These are phyloP conservation scores for Synaphobranchus kaupii DNA, from an alignment of 2,797 vertebrate species.

Conservation along the genomic window DNA sequence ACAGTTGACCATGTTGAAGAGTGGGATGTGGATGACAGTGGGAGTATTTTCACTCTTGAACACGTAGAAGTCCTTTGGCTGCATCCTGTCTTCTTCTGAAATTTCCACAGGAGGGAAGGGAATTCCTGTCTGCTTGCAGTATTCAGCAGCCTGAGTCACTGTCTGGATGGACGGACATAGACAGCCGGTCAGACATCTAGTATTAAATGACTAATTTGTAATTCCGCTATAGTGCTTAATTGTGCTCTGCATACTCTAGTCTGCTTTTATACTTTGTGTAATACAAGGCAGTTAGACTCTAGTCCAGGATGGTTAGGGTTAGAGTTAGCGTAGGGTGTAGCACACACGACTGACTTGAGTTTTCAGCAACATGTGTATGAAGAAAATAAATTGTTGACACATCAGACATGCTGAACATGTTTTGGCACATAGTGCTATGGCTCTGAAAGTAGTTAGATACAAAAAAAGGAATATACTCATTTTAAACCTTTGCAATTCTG, in stretches of 20 bases:
- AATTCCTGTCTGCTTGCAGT: conserved; percentile 16
- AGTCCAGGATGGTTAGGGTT: background rate
- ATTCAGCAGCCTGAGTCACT: background rate
- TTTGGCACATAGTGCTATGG: too few species aligned
- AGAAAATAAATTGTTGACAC: too few species aligned
- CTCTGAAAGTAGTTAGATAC: too few species aligned
- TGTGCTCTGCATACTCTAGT: background rate
- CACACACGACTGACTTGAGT: too few species aligned
- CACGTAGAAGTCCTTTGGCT: conserved; percentile 24
- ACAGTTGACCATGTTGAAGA: conserved; percentile 34
- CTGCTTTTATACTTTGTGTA: background rate
- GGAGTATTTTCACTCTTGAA: conserved; percentile 1
- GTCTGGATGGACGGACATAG: conserved; percentile 2
- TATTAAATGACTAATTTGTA: background rate
- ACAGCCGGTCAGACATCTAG: background rate
- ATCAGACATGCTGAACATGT: too few species aligned
- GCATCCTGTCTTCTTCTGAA: background rate
- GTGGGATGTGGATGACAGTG: conserved; percentile 35
- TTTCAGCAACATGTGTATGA: too few species aligned
- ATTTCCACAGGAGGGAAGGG: conserved; percentile 27
- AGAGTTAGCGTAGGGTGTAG: background rate
- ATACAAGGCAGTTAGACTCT: background rate
- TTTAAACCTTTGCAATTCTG: too few species aligned
- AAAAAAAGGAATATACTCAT: too few species aligned
- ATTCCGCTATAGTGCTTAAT: background rate